Evolutionary conservation across 2,888 invertebrate genomes (phyloP), one percentile per base, ranked within the genome.

Genomic region (Agrochola lota): DNA sequence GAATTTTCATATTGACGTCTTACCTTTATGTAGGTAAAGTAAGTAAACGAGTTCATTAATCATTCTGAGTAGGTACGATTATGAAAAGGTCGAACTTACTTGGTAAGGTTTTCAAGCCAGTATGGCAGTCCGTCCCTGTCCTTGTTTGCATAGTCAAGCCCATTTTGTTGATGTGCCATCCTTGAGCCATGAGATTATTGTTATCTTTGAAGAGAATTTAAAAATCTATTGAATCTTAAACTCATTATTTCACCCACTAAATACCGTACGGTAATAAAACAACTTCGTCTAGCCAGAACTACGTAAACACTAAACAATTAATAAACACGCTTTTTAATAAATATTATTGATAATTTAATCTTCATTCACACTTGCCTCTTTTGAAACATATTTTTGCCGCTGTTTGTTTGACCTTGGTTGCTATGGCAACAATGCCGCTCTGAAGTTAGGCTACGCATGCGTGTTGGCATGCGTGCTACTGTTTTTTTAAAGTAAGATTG

Each of bases 381-480:
- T 96, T 94, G 94, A 95, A 95, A 94, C 93, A 94, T 94, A 92
- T 92, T 94, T 93, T 95, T 95, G 94, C 91, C 94, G 95, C 94
- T 96, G 95, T 96, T 95, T 96, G 96, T 96, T 96, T 96, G 95
- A 95, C 95, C 95, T 96, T 96, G 95, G 96, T 96, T 92, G 87
- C 93, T 89, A 94, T 94, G 83, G 92, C 81, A 83, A 94, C 93
- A 75, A 73, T 49, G 17, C 35, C 35, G 35, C 35, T 35, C 35
- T 35, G 35, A 35, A 35, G 35, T 35, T 35, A 35, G 35, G 35
- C 35, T 35, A 35, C 35, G 35, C 35, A 35, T 35, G 35, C 35
- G 35, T 4, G 3, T 4, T 35, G 35, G 35, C 35, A 35, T 35
- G 35, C 35, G 35, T 35, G 35, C 35, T 35, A 35, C 35, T 35